Evolutionary conservation across 1,140 invertebrate genomes (phyloP).

Genomic region (Megathymus violae): DNA sequence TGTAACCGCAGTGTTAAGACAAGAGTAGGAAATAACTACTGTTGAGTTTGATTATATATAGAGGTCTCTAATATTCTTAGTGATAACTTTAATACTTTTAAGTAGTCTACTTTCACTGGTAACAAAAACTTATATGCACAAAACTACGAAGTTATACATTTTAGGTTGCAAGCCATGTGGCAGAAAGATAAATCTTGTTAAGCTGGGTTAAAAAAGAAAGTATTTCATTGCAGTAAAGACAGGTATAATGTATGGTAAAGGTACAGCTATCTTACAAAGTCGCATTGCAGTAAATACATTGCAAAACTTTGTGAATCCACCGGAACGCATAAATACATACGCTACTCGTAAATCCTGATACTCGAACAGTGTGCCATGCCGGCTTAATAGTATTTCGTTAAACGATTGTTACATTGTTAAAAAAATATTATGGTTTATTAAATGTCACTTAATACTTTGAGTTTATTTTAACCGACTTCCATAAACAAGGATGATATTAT

Average conservation of each 20-base stretch:
- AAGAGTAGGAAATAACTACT: too few relatives aligned
- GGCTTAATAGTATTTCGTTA: not conserved
- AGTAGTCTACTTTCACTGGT: too few relatives aligned
- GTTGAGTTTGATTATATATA: too few relatives aligned
- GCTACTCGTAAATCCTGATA: not conserved
- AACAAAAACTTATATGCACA: too few relatives aligned
- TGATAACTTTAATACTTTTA: too few relatives aligned
- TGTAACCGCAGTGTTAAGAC: too few relatives aligned
- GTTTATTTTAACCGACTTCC: too few relatives aligned
- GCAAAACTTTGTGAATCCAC: not conserved
- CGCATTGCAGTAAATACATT: slow-evolving; percentile 8
- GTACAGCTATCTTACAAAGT: slow-evolving; percentile 1
- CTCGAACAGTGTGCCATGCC: not conserved
- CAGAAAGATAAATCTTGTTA: slow-evolving; percentile 10
- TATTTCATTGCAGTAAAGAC: slow-evolving; percentile 9
- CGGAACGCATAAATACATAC: slow-evolving; percentile 4
- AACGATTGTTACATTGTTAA: too few relatives aligned
- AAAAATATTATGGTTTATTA: too few relatives aligned
- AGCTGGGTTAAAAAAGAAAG: slow-evolving; percentile 6
- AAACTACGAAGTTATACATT: not conserved
- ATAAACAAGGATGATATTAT: too few relatives aligned
- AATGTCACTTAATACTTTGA: too few relatives aligned
- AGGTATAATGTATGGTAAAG: slow-evolving; percentile 45
- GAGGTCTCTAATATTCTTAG: too few relatives aligned
- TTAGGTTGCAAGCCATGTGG: not conserved